Percentiles rank a stretch among this genome's conserved stretches.
These are phyloP conservation scores for Labroides dimidiatus DNA, from an alignment of 2,797 vertebrate species.

Conservation along the genomic window DNA sequence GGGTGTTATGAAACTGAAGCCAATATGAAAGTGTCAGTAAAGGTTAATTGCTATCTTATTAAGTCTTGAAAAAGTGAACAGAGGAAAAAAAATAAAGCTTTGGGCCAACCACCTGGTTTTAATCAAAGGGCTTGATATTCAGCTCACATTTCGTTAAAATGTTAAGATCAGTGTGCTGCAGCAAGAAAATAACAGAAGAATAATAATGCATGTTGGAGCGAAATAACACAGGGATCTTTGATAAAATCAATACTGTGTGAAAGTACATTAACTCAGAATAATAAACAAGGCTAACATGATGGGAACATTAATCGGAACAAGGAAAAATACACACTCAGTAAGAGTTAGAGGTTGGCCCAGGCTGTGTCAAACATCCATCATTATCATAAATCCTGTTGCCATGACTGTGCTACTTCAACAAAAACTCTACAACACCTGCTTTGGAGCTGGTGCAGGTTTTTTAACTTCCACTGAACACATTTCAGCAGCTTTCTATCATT, in stretches of 20 bases:
- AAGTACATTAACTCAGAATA: slow-evolving; percentile 62
- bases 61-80: slow-evolving; percentile 15
- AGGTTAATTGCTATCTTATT: slow-evolving; percentile 43
- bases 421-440: background rate
- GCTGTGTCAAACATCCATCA: slow-evolving; percentile 33
- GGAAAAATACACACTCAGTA: slow-evolving; percentile 28
- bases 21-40: slow-evolving; percentile 30
- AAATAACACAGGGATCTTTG: slow-evolving; percentile 49
- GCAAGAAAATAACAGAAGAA: background rate
- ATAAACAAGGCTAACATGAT: slow-evolving; percentile 47
- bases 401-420: background rate
- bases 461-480: slow-evolving; percentile 8
- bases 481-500: slow-evolving; percentile 3
- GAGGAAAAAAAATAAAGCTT: slow-evolving; percentile 2
- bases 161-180: slow-evolving; percentile 5
- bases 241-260: slow-evolving; percentile 48
- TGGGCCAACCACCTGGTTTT: slow-evolving; percentile 1
- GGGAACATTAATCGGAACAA: slow-evolving; percentile 29
- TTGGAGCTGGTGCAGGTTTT: slow-evolving; percentile 8
- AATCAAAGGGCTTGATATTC: slow-evolving; percentile 25
- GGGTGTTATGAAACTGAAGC: slow-evolving; percentile 18
- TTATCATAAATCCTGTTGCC: slow-evolving; percentile 5
- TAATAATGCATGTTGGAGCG: background rate
- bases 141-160: slow-evolving; percentile 17
- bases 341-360: slow-evolving; percentile 12